Conservation (phyloP, 1,140 invertebrate genomes). For the Rhyzopertha dominica region DNA sequence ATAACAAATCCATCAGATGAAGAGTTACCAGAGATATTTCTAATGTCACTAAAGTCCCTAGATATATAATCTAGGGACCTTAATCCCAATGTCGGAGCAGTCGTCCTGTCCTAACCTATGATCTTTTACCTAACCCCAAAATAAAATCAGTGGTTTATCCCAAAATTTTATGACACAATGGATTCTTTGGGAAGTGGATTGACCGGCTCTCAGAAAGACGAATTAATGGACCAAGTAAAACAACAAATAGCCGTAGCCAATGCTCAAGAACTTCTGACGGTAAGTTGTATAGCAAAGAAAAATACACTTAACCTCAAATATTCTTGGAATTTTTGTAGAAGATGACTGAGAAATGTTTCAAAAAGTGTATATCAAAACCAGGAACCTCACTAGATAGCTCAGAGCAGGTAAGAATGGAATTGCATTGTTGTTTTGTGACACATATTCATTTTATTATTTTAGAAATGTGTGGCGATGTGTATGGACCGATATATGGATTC, state of each 20-base stretch:
- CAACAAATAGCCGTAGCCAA: conserved; percentile 93
- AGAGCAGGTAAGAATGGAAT: conserved; percentile 67
- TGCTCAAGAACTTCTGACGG: conserved; percentile 87
- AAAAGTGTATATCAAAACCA: conserved; percentile 88
- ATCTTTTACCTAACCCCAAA: neutral
- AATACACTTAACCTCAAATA: conserved; percentile 1
- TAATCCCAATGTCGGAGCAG: too few relatives aligned
- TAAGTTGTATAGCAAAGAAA: conserved; percentile 49
- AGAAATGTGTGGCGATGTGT: conserved; percentile 97
- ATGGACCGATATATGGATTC: conserved; percentile 98
- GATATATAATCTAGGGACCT: too few relatives aligned
- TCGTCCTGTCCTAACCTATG: too few relatives aligned
- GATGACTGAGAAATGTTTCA: conserved; percentile 97
- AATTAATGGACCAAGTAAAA: conserved; percentile 92
- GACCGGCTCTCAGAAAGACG: conserved; percentile 72
- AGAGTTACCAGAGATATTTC: too few relatives aligned
- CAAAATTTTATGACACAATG: conserved; percentile 23
- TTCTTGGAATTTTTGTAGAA: conserved; percentile 60
- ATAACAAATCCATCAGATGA: too few relatives aligned
- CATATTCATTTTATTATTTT: conserved; percentile 44
- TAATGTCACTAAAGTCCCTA: too few relatives aligned
- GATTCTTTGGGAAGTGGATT: conserved; percentile 39
- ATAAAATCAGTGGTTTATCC: neutral
- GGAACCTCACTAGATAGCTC: conserved; percentile 85
- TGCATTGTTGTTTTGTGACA: conserved; percentile 8